Conservation (phyloP, 64 coral and sea anemone genomes). For the Actinia equina region DNA sequence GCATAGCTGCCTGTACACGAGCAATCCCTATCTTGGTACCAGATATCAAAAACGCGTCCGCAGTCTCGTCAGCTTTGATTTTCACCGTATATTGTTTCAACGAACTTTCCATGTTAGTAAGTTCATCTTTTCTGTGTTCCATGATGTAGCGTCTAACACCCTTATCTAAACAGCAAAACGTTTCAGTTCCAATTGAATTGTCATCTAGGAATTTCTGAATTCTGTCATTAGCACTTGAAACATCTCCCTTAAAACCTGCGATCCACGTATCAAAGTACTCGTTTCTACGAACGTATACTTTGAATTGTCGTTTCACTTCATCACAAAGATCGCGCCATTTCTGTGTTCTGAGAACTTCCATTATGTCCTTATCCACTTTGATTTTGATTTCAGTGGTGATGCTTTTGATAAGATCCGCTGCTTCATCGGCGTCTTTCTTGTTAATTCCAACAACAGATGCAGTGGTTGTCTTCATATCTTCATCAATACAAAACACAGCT, state of each 20-base stretch:
- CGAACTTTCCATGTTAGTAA: slow-evolving; percentile 22
- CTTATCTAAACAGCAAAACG: neutral
- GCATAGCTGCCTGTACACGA: neutral
- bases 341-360: neutral
- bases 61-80: neutral
- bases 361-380: neutral
- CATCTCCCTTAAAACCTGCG: slow-evolving; percentile 2
- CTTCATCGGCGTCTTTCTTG: neutral
- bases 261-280: slow-evolving; percentile 15
- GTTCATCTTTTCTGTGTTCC: slow-evolving; percentile 30
- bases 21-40: slow-evolving; percentile 44
- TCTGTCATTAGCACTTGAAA: neutral
- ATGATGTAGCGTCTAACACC: slow-evolving; percentile 25
- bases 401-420: neutral
- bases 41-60: slow-evolving; percentile 43
- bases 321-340: neutral
- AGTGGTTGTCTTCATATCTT: neutral
- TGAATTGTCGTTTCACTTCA: neutral
- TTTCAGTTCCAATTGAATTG: slow-evolving; percentile 13
- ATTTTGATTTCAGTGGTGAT: slow-evolving; percentile 1
- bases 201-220: slow-evolving; percentile 17
- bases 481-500: slow-evolving; percentile 5
- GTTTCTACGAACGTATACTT: slow-evolving; percentile 8
- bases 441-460: slow-evolving; percentile 10
- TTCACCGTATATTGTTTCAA: slow-evolving; percentile 26